Base-by-base conservation (phyloP, 2,797 vertebrate genomes). In the Anniella stebbinsi region DNA sequence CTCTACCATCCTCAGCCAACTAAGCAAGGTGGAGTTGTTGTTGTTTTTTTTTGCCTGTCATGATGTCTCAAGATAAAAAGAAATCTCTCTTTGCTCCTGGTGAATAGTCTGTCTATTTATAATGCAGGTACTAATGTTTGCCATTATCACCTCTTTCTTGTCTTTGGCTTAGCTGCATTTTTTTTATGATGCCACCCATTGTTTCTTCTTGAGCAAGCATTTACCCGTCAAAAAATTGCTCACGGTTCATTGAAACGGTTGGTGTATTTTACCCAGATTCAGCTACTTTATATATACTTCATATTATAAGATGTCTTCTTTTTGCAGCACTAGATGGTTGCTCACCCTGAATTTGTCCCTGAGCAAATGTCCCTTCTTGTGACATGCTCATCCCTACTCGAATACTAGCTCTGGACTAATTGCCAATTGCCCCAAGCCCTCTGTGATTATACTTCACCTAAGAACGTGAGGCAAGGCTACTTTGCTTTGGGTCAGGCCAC, bases 271-370 rank as follows among this genome's bases (percentile, higher is more conserved):
- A 81, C 38, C 38, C 90, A 51, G 73, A 92, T 91, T 93, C 75
- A 89, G 30, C 54, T 84, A 17, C 13, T 7, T 23, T 38, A 12
- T 63, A 81, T 63, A 63, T 63, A 81, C 25, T 81, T 23, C 54
- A 38, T 3, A 17, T 70, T 83, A 69, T 88, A 80, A 94, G 92
- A 41, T 88, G 80, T 90, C 94, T 89, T 92, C 7, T 70, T 88
- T 41, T 23, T 67, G 41, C 38, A 76, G 15, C 41, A 66, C 41
- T 25, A 9, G 23, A 48, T 15, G 57, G 30, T 41, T 48, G 57
- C n/a, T 76, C 33, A 30, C 30, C 60, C 38, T 84, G 23, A 30
- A 11, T 18, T 76, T 76, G 7, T 33, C 17, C 30, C 23, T 38
- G 25, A 45, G 3, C 23, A 51, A 75, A 73, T 66, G 54, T 51